Evolutionary conservation across 64 coral and sea anemone genomes (phyloP).

Genomic region (Montipora sp.): DNA sequence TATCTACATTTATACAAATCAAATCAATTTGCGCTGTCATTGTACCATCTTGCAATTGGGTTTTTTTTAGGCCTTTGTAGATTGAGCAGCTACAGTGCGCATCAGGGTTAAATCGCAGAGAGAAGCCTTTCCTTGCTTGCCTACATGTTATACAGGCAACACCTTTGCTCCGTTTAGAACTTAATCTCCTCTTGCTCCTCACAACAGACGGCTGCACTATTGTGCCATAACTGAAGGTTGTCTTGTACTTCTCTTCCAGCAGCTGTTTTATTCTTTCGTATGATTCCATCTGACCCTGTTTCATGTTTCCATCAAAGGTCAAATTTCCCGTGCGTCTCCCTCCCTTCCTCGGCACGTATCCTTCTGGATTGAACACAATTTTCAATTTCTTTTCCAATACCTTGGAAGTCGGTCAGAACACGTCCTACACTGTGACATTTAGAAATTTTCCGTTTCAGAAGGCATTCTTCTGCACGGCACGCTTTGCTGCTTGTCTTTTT

Average conservation of each 20-base stretch:
- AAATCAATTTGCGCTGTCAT: too few relatives aligned
- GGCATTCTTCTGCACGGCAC: neutral
- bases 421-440: neutral
- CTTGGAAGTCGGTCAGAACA: slow-evolving; percentile 11
- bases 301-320: neutral
- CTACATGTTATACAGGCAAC: neutral
- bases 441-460: slow-evolving; percentile 46
- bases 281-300: neutral
- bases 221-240: slow-evolving; percentile 24
- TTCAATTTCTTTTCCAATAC: slow-evolving; percentile 69
- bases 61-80: neutral
- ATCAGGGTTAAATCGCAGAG: slow-evolving; percentile 4
- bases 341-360: slow-evolving; percentile 11
- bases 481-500: slow-evolving; percentile 11
- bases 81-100: neutral
- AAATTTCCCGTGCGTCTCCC: slow-evolving; percentile 35
- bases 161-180: neutral
- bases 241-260: slow-evolving; percentile 19
- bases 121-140: slow-evolving; percentile 14
- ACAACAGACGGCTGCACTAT: slow-evolving; percentile 29
- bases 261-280: slow-evolving; percentile 9
- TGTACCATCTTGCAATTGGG: slow-evolving; percentile 30
- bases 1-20: too few relatives aligned
- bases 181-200: neutral
- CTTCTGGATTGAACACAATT: slow-evolving; percentile 43